Evolutionary conservation across 2,113 vertebrate genomes (phyloP), one percentile per base, ranked within the genome.

Genomic region (Alexandromys fortis): DNA sequence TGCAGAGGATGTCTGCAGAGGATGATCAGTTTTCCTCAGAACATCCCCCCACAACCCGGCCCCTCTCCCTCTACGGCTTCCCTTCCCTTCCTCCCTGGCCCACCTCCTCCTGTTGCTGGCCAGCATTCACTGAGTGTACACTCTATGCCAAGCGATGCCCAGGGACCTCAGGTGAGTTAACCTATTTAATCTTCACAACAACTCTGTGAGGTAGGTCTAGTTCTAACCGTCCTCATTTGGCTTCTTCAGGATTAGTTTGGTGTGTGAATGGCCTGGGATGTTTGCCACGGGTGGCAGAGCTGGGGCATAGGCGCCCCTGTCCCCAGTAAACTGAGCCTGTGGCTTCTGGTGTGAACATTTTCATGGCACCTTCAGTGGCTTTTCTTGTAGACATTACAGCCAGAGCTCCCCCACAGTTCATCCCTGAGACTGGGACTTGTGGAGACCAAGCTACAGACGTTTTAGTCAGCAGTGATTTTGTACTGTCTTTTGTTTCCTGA

Each of bases 141-240:
- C 76, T 55, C 45, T 55, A 1, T 38, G 85, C 82, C 28, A 76
- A 81, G 11, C 12, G 0, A 52, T 33, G 45, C 45, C 73, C 7
- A 13, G 47, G n/a, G 65, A n/a, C 38, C 17, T 77, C 22, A 3
- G 8, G 5, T 0, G 14, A 30, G 28, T 35, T 14, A 92, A 68
- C 33, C 70, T 47, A 47, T 35, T 81, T 93, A 35, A 85, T 79
- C 90, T 68, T 90, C 97, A 93, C 65, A 75, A 42, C 73, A 91
- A 49, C 70, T 87, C 70, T 65, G 0, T 73, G 68, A 72, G 38
- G 65, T 28, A 85, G 12, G 52, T 5, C 22, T 67, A 65, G 0
- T 9, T 19, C 3, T 3, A 16, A 8, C 21, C 30, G 14, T 7
- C 30, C 26, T 28, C 35, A 5, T 55, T 63, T 47, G 4, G 0